Conservation (phyloP, 2,888 invertebrate species). For the Ichneumon xanthorius region DNA sequence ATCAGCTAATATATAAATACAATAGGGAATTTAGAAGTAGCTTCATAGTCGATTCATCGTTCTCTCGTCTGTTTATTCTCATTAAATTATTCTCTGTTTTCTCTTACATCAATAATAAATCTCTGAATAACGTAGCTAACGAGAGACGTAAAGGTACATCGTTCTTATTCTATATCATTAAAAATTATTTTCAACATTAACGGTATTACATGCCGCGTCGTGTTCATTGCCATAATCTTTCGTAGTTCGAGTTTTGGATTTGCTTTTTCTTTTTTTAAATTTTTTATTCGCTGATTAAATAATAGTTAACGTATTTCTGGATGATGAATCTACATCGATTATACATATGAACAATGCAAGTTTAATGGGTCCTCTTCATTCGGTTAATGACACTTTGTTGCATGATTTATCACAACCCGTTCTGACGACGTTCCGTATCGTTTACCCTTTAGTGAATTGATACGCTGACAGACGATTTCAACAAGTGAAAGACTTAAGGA, state of each 20-base stretch:
- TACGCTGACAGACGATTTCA: constrained; percentile 36
- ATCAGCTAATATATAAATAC: constrained; percentile 44
- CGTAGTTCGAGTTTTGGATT: constrained; percentile 32
- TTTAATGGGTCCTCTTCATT: constrained; percentile 32
- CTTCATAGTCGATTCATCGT: constrained; percentile 28
- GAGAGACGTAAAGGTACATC: constrained; percentile 67
- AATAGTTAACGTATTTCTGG: constrained; percentile 18
- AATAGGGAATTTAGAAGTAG: constrained; percentile 41
- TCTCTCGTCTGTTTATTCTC: constrained; percentile 26
- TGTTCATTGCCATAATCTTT: neutral
- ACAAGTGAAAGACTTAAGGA: constrained; percentile 10
- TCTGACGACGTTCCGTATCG: constrained; percentile 17
- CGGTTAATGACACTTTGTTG: constrained; percentile 13
- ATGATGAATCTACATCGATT: constrained; percentile 47
- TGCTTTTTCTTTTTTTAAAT: neutral
- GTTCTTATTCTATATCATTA: constrained; percentile 59
- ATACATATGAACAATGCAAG: constrained; percentile 37
- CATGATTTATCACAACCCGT: constrained; percentile 22
- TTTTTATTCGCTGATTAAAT: constrained; percentile 23
- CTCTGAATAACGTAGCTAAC: constrained; percentile 68
- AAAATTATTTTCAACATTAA: constrained; percentile 55
- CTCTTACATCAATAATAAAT: constrained; percentile 65
- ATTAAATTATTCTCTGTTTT: constrained; percentile 40
- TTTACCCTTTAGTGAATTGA: constrained; percentile 29
- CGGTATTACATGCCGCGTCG: constrained; percentile 10